A percentile compares a stretch with the other conserved stretches of the same genome.
phyloP scores from a whole-genome alignment of 2,888 invertebrate species.

The Eilema griseolum region DNA sequence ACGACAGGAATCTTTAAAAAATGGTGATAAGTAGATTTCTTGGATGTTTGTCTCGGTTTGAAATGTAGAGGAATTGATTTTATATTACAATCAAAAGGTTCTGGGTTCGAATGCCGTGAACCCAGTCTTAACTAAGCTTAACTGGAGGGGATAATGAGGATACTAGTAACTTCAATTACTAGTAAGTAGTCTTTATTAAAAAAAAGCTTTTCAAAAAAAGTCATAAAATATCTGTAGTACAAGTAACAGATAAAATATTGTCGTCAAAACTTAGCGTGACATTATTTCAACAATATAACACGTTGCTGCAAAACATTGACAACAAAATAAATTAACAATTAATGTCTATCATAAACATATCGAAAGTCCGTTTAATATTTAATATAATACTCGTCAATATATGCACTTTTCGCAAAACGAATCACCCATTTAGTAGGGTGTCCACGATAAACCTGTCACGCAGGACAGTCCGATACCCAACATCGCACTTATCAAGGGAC shows the following conservation, averaged over 20 bases:
- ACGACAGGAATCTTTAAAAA: constrained; percentile 16
- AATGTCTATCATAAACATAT: constrained; percentile 46
- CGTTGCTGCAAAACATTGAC: constrained; percentile 26
- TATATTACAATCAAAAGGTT: too few relatives aligned
- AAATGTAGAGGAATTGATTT: too few relatives aligned
- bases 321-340: constrained; percentile 43
- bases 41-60: background rate
- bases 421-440: constrained; percentile 78
- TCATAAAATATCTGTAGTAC: background rate
- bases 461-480: constrained; percentile 77
- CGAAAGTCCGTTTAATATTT: constrained; percentile 47
- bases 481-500: constrained; percentile 83
- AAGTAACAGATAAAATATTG: background rate
- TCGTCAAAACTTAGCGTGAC: constrained; percentile 22
- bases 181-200: too few relatives aligned
- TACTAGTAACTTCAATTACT: too few relatives aligned
- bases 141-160: too few relatives aligned
- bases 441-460: constrained; percentile 83
- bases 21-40: background rate
- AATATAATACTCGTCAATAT: constrained; percentile 48
- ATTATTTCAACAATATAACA: constrained; percentile 27
- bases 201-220: background rate
- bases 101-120: too few relatives aligned
- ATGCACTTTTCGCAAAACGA: constrained; percentile 63
- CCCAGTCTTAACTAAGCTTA: too few relatives aligned